A percentile compares a stretch with the other conserved stretches of the same genome.
phyloP scores from a whole-genome alignment of 1,140 invertebrate genomes.

The Pseudomyrmex concolor region DNA sequence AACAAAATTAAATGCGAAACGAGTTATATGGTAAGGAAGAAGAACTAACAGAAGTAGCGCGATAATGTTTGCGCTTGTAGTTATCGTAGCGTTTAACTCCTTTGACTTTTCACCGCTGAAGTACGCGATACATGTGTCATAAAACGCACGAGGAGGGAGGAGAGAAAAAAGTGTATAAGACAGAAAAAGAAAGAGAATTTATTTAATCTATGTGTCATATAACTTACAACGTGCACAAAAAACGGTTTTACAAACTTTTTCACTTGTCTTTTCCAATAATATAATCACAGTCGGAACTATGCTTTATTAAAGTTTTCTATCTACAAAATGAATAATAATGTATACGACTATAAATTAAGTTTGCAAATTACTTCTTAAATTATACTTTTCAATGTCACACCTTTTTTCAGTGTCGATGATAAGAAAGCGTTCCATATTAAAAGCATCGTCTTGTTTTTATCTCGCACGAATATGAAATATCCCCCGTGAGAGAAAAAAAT shows the following conservation, averaged over 20 bases:
- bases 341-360: slow-evolving; percentile 3
- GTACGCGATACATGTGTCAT: slow-evolving; percentile 52
- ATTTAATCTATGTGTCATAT: slow-evolving; percentile 31
- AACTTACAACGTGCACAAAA: slow-evolving; percentile 6
- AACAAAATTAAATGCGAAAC: slow-evolving; percentile 40
- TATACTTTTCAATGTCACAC: background rate
- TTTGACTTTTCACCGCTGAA: slow-evolving; percentile 70
- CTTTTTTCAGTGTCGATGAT: background rate
- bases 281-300: background rate
- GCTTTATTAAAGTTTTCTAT: background rate
- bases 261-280: no score
- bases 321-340: background rate
- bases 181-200: slow-evolving; percentile 7
- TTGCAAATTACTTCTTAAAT: background rate
- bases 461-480: no score
- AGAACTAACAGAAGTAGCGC: slow-evolving; percentile 37
- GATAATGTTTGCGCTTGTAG: slow-evolving; percentile 61
- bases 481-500: background rate
- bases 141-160: slow-evolving; percentile 3
- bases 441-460: background rate
- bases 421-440: background rate
- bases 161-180: no score
- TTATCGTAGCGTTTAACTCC: slow-evolving; percentile 66
- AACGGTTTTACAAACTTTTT: background rate
- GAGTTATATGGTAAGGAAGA: slow-evolving; percentile 38